phyloP scores from a whole-genome alignment of 1,140 invertebrate species.

The Phocides pigmalion region DNA sequence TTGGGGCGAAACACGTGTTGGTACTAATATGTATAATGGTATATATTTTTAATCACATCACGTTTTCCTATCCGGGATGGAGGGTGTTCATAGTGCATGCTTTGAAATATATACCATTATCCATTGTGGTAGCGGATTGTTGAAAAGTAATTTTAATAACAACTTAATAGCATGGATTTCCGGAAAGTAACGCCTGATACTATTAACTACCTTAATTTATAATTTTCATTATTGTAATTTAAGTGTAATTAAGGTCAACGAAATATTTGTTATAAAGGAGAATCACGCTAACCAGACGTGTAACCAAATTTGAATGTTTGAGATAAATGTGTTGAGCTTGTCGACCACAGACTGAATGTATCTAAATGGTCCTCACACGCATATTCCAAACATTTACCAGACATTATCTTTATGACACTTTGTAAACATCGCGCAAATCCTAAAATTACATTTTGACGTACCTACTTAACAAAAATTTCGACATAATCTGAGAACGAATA shows the following conservation, averaged over 20 bases:
- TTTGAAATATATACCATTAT: no score
- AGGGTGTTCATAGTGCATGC: no score
- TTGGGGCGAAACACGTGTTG: no score
- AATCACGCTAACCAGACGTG: background rate
- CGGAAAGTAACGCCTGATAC: no score
- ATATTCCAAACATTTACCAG: conserved; percentile 5
- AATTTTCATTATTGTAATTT: no score
- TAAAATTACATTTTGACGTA: conserved; percentile 16
- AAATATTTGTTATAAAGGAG: background rate
- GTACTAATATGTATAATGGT: no score
- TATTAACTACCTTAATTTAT: no score
- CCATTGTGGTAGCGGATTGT: no score
- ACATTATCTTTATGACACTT: conserved; percentile 16
- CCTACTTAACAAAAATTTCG: conserved; percentile 8
- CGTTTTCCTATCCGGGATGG: no score
- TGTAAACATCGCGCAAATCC: background rate
- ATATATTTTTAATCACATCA: no score
- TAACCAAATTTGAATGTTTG: background rate
- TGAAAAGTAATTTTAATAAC: no score
- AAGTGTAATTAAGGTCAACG: background rate
- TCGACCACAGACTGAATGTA: background rate
- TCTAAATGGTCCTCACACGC: background rate
- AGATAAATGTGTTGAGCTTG: conserved; percentile 13
- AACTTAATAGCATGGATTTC: no score
- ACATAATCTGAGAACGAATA: background rate